Percentiles rank a stretch among this genome's conserved stretches.
Conservation (phyloP, 2,888 invertebrate genomes). For the Megaustenia siamemsis region DNA sequence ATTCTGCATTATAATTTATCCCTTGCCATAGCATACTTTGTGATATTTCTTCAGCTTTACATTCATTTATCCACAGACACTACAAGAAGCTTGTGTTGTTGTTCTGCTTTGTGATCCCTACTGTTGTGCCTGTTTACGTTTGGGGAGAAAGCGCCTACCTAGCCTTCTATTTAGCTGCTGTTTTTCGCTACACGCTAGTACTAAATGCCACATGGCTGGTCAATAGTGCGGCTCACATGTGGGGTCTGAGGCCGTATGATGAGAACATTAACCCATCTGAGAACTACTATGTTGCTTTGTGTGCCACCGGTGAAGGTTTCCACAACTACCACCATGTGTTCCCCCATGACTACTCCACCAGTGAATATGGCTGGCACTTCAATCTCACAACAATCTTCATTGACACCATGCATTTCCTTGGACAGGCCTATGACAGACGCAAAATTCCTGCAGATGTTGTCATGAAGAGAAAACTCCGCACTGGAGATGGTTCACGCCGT, state of each 20-base stretch:
- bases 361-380: conserved; percentile 87
- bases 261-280: conserved; percentile 88
- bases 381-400: conserved; percentile 89
- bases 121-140: conserved; percentile 88
- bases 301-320: conserved; percentile 87
- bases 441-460: conserved; percentile 54
- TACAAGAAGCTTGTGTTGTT: conserved; percentile 89
- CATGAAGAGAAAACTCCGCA: conserved; percentile 51
- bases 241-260: conserved; percentile 94
- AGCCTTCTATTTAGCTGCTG: conserved; percentile 90
- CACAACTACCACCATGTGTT: conserved; percentile 97
- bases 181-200: conserved; percentile 89
- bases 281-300: conserved; percentile 87
- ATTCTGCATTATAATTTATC: no score
- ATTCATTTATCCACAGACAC: conserved; percentile 81
- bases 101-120: conserved; percentile 90
- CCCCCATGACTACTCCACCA: conserved; percentile 95
- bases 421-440: conserved; percentile 90
- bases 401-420: conserved; percentile 89
- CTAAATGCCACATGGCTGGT: conserved; percentile 95
- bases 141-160: conserved; percentile 90
- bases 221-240: conserved; percentile 96
- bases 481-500: conserved; percentile 49
- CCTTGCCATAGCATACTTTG: no score
- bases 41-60: no score